Percentiles rank a stretch among this genome's conserved stretches.
Evolutionary conservation across 2,113 vertebrate genomes (phyloP).

Genomic region (Parus major): DNA sequence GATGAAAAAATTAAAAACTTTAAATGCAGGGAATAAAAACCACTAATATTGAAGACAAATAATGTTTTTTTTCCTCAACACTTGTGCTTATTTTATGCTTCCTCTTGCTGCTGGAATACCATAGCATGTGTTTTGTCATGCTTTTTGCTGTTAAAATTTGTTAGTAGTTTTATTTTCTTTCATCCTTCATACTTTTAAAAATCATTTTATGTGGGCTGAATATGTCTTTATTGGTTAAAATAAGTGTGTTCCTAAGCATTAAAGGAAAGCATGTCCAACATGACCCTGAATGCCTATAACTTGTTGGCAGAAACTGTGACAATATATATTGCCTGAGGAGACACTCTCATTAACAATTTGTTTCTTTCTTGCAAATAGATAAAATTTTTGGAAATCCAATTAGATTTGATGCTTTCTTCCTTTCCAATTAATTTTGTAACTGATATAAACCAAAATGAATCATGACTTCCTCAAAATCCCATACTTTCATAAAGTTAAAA

Average conservation of each 20-base stretch:
- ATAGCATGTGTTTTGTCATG: background rate
- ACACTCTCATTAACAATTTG: constrained; percentile 44
- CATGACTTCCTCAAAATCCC: constrained; percentile 12
- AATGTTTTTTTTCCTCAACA: background rate
- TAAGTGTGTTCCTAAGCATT: background rate
- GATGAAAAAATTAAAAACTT: background rate
- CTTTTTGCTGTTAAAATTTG: background rate
- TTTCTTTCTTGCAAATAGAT: constrained; percentile 17
- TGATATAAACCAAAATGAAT: constrained; percentile 44
- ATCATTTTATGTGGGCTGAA: constrained; percentile 27
- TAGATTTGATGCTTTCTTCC: constrained; percentile 31
- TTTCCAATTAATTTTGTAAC: constrained; percentile 36
- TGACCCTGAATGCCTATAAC: constrained; percentile 25
- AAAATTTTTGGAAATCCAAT: constrained; percentile 17
- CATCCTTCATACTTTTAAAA: background rate
- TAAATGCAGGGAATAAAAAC: background rate
- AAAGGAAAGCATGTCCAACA: constrained; percentile 31
- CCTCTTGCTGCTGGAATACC: background rate
- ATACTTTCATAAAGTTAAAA: constrained; percentile 49
- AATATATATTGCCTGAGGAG: constrained; percentile 43
- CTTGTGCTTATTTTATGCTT: background rate
- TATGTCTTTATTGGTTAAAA: constrained; percentile 39
- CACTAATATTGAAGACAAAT: background rate
- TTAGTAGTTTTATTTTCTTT: background rate
- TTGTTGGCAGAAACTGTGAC: constrained; percentile 39